Base-by-base conservation (phyloP, 23 tunicate species). In the Trididemnum miniatum region DNA sequence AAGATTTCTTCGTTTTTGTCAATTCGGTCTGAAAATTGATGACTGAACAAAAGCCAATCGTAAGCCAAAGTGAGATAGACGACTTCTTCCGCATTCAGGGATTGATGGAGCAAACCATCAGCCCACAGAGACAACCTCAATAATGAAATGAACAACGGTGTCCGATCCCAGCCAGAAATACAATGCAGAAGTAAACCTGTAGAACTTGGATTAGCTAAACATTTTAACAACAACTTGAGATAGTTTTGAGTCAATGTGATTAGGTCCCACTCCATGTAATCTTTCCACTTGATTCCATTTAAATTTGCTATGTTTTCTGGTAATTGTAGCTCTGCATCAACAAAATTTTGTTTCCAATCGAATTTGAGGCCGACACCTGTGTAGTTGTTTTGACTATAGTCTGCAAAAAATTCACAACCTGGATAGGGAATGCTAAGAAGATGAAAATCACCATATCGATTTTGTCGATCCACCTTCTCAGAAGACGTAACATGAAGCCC, bases 81-180 rank as follows among this genome's bases (percentile, higher is more conserved):
- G 63, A 93, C 84, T 34, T 93, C 92, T 69, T 88, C 92, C n/a
- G 98, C 89, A 39, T 78, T 71, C 25, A 93, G 71, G 9, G 92
- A 87, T 40, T 88, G 89, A 50, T 93, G 98, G 65, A 84, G 80
- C 5, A 93, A 64, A 35, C 93, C 98, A 81, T 93, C 98, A 36
- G 98, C 98, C 98, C 98, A 93, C 49, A 93, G 86, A 15, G 98
- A 93, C 35, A 93, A 80, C 36, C 98, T 65, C 76, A 93, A 32
- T 2, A 93, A 59, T 1, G 98, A 93, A 39, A 93, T 88, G 69
- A 93, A 93, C 81, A 93, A 69, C 18, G 98, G 98, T 22, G 98
- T 93, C 29, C 98, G 74, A 38, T 93, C 98, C 98, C 98, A 93
- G 0, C 98, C 98, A n/a, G 98, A 93, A 76, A 93, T 93, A 71